phyloP scores from a whole-genome alignment of 2,113 vertebrate genomes.

The Falco punctatus region DNA sequence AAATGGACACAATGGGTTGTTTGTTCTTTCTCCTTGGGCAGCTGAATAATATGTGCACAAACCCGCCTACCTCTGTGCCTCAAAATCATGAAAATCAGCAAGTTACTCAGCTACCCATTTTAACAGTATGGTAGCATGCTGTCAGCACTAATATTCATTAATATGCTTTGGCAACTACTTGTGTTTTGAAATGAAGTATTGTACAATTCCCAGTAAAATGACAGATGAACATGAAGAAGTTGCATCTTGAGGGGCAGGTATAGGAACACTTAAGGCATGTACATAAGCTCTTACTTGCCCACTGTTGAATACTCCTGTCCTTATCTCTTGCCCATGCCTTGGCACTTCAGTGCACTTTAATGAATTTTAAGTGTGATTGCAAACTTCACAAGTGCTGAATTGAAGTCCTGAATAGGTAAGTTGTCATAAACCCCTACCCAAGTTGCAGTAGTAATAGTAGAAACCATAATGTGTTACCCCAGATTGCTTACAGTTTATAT shows the following conservation, averaged over 20 bases:
- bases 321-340: background rate
- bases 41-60: background rate
- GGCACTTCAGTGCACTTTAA: background rate
- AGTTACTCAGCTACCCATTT: background rate
- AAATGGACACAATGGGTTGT: background rate
- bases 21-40: constrained; percentile 33
- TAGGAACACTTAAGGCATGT: background rate
- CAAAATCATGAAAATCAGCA: background rate
- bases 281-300: background rate
- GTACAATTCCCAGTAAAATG: background rate
- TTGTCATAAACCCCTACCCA: background rate
- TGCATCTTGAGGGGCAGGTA: background rate
- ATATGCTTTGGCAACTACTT: background rate
- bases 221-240: background rate
- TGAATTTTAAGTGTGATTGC: background rate
- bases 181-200: background rate
- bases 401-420: background rate
- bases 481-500: background rate
- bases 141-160: background rate
- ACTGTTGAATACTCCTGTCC: background rate
- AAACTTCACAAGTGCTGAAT: background rate
- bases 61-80: background rate
- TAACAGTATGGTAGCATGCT: background rate
- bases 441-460: background rate
- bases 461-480: background rate